Evolutionary conservation across 2,888 invertebrate genomes (phyloP), one percentile per base, ranked within the genome.

Genomic region (Coecobrya sp.): DNA sequence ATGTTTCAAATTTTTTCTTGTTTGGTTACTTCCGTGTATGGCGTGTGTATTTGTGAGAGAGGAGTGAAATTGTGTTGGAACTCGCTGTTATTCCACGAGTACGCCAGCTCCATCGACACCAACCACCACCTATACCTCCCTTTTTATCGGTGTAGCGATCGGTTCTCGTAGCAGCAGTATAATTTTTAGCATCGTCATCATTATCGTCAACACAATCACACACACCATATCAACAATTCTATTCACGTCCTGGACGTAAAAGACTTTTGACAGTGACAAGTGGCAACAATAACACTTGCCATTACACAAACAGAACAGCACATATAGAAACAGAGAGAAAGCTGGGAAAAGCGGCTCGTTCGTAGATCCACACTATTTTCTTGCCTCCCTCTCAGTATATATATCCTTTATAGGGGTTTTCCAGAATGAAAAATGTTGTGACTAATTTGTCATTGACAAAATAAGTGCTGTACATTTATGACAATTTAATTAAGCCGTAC

Each of bases 221-320:
- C 62, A 59, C 84, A 62, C 62, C n/a, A 84, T 55, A 86, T 70
- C 86, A 86, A 52, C 86, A 70, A 86, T 86, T 86, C 86, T 16
- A 68, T 86, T 70, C 86, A 86, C 86, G 86, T 86, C 70, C 86
- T 30, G 70, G 86, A 86, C 86, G 70, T 84, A 65, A 84, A 84
- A 70, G 62, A 52, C 70, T 86, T 86, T 86, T 55, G 86, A 86
- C 86, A 86, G 86, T 86, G 86, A 86, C 86, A 86, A 86, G 86
- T 86, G 86, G 86, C 52, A 42, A 52, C 86, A 70, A 86, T 70
- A 86, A 86, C 70, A 84, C 84, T 84, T 68, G 65, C 84, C 62
- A 62, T 84, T 84, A 49, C 62, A 30, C 70, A 84, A 84, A 84
- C 42, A 84, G 65, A 84, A 84, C 42, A 25, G 30, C 11, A 81